These are phyloP conservation scores for Acanthosepion esculentum DNA, from an alignment of 2,888 invertebrate genomes.

Conservation along the genomic window DNA sequence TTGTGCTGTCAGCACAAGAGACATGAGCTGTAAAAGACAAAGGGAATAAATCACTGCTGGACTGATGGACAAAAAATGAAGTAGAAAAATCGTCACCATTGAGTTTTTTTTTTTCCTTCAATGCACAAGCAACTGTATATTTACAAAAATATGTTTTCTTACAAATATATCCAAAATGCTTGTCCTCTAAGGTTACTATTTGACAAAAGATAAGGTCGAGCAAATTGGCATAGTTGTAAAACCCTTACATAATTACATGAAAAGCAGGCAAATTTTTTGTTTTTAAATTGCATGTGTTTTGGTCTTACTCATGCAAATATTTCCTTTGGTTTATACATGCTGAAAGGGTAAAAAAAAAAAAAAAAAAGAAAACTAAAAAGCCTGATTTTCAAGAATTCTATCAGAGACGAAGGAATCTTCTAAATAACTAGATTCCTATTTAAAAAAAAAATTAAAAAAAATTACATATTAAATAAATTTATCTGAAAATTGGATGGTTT, in stretches of 20 bases:
- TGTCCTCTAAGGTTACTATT: neutral
- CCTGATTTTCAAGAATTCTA: neutral
- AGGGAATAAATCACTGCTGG: conserved; percentile 20
- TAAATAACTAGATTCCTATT: too few species aligned
- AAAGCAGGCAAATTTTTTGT: neutral
- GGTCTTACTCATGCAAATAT: neutral
- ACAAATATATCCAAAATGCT: conserved; percentile 6
- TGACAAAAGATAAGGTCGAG: neutral
- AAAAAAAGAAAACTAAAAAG: neutral
- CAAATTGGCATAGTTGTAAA: neutral
- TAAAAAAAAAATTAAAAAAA: too few species aligned
- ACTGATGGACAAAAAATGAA: neutral
- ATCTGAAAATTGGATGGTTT: too few species aligned
- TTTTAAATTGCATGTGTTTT: neutral
- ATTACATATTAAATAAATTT: too few species aligned
- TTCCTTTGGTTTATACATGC: neutral
- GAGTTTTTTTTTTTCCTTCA: neutral
- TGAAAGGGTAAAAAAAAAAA: neutral
- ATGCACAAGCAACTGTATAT: neutral
- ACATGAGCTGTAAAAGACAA: neutral
- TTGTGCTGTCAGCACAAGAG: neutral
- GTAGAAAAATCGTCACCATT: neutral
- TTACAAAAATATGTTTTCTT: neutral
- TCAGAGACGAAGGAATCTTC: neutral
- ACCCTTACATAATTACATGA: neutral